Percentiles rank a stretch among this genome's conserved stretches.
Evolutionary conservation across 2,113 vertebrate species (phyloP).

Genomic region (Labrus mixtus): DNA sequence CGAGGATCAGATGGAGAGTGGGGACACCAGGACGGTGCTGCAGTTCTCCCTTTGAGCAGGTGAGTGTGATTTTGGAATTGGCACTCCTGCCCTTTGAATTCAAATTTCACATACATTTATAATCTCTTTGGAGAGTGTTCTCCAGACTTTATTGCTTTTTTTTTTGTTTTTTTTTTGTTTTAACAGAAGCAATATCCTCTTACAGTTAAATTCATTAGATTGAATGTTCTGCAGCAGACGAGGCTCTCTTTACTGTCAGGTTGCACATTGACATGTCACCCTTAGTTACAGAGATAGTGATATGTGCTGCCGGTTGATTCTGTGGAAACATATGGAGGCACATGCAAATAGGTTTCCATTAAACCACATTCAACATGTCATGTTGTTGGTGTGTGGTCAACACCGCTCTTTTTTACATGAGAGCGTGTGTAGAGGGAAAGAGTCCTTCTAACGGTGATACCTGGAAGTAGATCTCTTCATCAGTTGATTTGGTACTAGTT

Average conservation of each 20-base stretch:
- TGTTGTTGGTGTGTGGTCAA: background rate
- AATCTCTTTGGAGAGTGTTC: background rate
- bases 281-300: constrained; percentile 19
- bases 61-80: constrained; percentile 33
- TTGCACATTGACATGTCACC: constrained; percentile 30
- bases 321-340: background rate
- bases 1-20: constrained; percentile 1
- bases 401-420: background rate
- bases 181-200: background rate
- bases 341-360: constrained; percentile 22
- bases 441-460: too few relatives aligned
- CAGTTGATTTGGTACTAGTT: too few relatives aligned
- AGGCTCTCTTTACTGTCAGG: background rate
- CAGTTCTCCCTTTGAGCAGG: constrained; percentile 26
- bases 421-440: background rate
- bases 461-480: background rate
- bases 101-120: background rate
- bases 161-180: background rate
- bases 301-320: background rate
- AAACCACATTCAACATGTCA: background rate
- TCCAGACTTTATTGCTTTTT: background rate
- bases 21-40: constrained; percentile 13
- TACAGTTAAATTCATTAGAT: background rate
- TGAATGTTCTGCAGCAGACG: background rate
- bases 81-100: background rate